Percentiles rank a stretch among this genome's conserved stretches.
Conservation (phyloP, 2,888 invertebrate species). For the Platycheirus rosarum region DNA sequence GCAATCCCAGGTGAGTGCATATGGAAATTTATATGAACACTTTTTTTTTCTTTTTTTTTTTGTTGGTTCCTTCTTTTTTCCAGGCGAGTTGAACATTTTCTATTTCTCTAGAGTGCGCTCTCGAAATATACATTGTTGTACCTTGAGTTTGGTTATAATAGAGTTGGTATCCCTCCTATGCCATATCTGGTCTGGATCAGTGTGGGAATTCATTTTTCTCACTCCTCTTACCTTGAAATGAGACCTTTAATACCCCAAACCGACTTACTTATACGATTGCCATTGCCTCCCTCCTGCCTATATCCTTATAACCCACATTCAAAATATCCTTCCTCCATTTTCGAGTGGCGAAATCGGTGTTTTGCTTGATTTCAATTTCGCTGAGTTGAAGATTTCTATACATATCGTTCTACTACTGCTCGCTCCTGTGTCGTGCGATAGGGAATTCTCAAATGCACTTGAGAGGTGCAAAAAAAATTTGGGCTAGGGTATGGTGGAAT, state of each 20-base stretch:
- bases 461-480: slow-evolving; percentile 24
- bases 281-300: slow-evolving; percentile 18
- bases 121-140: slow-evolving; percentile 39
- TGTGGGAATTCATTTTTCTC: slow-evolving; percentile 55
- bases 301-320: slow-evolving; percentile 41
- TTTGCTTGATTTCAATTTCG: slow-evolving; percentile 74
- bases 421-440: not conserved
- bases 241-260: slow-evolving; percentile 16
- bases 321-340: slow-evolving; percentile 33
- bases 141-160: slow-evolving; percentile 22
- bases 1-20: slow-evolving; percentile 74
- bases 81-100: slow-evolving; percentile 38
- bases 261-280: slow-evolving; percentile 18
- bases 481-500: slow-evolving; percentile 10
- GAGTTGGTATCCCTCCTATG: slow-evolving; percentile 6
- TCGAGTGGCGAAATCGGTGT: slow-evolving; percentile 64
- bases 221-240: slow-evolving; percentile 30
- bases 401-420: too few relatives aligned
- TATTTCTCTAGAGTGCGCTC: slow-evolving; percentile 57
- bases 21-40: slow-evolving; percentile 72
- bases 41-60: too few relatives aligned
- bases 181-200: slow-evolving; percentile 15
- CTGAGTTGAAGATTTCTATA: slow-evolving; percentile 54
- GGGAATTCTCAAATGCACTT: slow-evolving; percentile 59
- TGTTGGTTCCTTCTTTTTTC: not conserved